Percentiles rank a stretch among this genome's conserved stretches.
Evolutionary conservation across 2,888 invertebrate genomes (phyloP).

Genomic region (Macropis europaea): DNA sequence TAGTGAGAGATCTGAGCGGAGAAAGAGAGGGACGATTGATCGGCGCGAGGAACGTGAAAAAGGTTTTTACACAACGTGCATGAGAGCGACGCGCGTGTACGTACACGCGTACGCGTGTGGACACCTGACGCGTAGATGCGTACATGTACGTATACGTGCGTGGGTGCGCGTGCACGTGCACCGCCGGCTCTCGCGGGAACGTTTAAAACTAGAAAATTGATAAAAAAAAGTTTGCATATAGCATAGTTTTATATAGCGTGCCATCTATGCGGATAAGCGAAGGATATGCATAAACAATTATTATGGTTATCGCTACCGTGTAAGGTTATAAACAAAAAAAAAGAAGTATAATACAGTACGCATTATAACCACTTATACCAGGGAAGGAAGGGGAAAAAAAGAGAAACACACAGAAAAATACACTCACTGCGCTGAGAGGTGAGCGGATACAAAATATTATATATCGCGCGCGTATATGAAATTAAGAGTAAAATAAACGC

Average conservation of each 20-base stretch:
- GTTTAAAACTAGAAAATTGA: constrained; percentile 39
- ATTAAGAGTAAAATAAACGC: constrained; percentile 33
- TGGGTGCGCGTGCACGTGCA: constrained; percentile 15
- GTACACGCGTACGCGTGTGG: background rate
- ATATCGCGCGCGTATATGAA: constrained; percentile 62
- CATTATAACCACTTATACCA: constrained; percentile 50
- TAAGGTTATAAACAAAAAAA: constrained; percentile 61
- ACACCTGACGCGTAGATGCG: background rate
- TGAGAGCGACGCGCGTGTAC: background rate
- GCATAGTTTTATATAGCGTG: constrained; percentile 78
- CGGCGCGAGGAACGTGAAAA: constrained; percentile 42
- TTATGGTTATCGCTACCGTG: constrained; percentile 62
- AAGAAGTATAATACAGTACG: constrained; percentile 49
- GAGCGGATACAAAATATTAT: constrained; percentile 60
- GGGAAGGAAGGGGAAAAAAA: background rate
- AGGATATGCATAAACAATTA: constrained; percentile 71
- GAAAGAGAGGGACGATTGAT: constrained; percentile 5
- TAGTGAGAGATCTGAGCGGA: constrained; percentile 7
- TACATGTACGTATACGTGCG: background rate
- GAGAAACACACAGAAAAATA: constrained; percentile 3
- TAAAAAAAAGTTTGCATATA: constrained; percentile 67
- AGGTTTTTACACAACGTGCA: constrained; percentile 4
- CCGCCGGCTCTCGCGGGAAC: constrained; percentile 25
- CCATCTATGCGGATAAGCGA: constrained; percentile 71
- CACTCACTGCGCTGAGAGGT: constrained; percentile 9